These are phyloP conservation scores for Steinernema feltiae DNA, from an alignment of 1,140 invertebrate species.

Conservation along the genomic window DNA sequence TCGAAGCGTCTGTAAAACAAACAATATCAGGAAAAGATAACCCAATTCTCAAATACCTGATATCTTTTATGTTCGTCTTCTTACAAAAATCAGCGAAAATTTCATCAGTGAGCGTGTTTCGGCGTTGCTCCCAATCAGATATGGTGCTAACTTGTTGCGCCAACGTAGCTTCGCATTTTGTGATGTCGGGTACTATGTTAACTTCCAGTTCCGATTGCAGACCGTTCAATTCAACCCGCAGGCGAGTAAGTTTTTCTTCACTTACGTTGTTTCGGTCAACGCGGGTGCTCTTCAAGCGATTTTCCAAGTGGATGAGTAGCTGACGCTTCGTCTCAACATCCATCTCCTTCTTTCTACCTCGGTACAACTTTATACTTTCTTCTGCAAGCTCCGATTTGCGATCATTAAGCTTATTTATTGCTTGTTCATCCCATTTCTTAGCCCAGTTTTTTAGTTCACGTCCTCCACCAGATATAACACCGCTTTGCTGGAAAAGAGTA, in stretches of 20 bases:
- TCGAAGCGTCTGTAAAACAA: slow-evolving; percentile 74
- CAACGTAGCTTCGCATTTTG: slow-evolving; percentile 71
- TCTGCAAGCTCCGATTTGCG: slow-evolving; percentile 67
- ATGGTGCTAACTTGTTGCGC: slow-evolving; percentile 76
- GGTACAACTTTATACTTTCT: slow-evolving; percentile 78
- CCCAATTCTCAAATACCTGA: slow-evolving; percentile 66
- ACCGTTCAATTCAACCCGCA: slow-evolving; percentile 69
- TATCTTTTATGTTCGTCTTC: slow-evolving; percentile 89
- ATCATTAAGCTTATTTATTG: slow-evolving; percentile 72
- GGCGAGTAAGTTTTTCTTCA: slow-evolving; percentile 54
- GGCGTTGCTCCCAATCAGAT: slow-evolving; percentile 84
- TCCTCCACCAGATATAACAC: slow-evolving; percentile 78
- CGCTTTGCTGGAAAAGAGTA: slow-evolving; percentile 97
- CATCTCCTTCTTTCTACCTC: slow-evolving; percentile 92
- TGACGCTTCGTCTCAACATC: slow-evolving; percentile 93
- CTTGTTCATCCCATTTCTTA: slow-evolving; percentile 97
- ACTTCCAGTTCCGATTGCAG: slow-evolving; percentile 70
- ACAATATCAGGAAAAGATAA: background rate
- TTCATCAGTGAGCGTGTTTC: slow-evolving; percentile 93
- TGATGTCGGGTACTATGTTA: slow-evolving; percentile 73
- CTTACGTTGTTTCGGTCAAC: slow-evolving; percentile 73
- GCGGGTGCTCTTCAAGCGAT: slow-evolving; percentile 87
- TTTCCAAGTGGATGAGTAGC: slow-evolving; percentile 88
- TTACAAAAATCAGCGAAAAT: slow-evolving; percentile 89
- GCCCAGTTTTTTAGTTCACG: slow-evolving; percentile 87